phyloP scores from a whole-genome alignment of 2,797 vertebrate genomes.

The Anas bahamensis region DNA sequence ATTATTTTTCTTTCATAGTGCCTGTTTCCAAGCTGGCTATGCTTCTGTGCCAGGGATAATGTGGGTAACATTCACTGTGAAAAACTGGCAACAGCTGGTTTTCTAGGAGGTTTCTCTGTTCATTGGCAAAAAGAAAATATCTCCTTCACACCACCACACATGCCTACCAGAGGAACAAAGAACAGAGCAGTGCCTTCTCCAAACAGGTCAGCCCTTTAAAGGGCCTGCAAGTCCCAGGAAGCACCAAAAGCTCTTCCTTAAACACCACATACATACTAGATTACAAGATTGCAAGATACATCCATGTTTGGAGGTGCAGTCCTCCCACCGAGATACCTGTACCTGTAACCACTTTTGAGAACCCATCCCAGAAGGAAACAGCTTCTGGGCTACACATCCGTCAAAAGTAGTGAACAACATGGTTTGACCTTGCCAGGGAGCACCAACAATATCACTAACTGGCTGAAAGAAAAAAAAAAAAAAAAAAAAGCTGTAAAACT shows the following conservation, averaged over 20 bases:
- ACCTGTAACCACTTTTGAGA: neutral
- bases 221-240: neutral
- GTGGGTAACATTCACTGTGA: conserved; percentile 2
- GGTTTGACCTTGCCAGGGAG: neutral
- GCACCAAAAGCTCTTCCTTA: neutral
- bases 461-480: neutral
- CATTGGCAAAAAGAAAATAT: conserved; percentile 2
- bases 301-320: neutral
- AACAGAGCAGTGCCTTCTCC: conserved; percentile 1
- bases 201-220: neutral
- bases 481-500: neutral
- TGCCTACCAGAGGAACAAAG: neutral
- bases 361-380: neutral
- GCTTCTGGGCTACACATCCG: neutral
- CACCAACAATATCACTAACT: fast-evolving
- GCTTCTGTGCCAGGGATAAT: conserved; percentile 31
- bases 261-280: neutral
- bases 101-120: conserved; percentile 17
- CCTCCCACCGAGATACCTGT: neutral
- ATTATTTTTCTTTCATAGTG: conserved; percentile 52
- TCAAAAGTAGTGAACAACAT: neutral
- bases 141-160: neutral
- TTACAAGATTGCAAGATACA: neutral
- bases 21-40: neutral
- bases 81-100: neutral